Evolutionary conservation across 2,797 vertebrate genomes (phyloP).

Genomic region (Xiphorhynchus erythropygius): DNA sequence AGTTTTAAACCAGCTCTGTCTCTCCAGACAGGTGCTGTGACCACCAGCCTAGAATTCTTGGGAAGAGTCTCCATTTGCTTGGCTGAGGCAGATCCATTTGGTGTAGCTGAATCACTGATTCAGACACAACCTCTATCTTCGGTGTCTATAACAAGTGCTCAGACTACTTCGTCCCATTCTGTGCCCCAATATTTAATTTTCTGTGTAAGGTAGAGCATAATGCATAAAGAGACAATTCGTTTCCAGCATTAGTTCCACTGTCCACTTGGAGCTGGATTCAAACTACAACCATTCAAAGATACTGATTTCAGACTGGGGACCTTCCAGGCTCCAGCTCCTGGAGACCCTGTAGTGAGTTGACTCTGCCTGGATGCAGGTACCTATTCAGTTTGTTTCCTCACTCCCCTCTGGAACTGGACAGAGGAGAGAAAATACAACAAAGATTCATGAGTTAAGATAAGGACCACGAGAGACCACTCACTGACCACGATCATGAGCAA

Average conservation of each 20-base stretch:
- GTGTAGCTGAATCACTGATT: not conserved
- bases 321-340: not conserved
- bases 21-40: not conserved
- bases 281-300: not conserved
- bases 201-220: not conserved
- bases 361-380: not conserved
- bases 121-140: not conserved
- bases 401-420: not conserved
- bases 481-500: not conserved
- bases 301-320: not conserved
- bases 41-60: not conserved
- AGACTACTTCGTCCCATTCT: not conserved
- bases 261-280: not conserved
- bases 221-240: not conserved
- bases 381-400: not conserved
- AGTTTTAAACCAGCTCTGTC: not conserved
- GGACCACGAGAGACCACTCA: not conserved
- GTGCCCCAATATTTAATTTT: not conserved
- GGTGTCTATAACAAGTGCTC: not conserved
- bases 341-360: not conserved
- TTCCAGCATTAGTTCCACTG: not conserved
- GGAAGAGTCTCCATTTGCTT: not conserved
- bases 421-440: not conserved
- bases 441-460: not conserved
- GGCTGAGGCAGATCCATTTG: not conserved